Evolutionary conservation across 1,140 invertebrate species (phyloP), one percentile per base, ranked within the genome.

Genomic region (Zaprionus davidi): DNA sequence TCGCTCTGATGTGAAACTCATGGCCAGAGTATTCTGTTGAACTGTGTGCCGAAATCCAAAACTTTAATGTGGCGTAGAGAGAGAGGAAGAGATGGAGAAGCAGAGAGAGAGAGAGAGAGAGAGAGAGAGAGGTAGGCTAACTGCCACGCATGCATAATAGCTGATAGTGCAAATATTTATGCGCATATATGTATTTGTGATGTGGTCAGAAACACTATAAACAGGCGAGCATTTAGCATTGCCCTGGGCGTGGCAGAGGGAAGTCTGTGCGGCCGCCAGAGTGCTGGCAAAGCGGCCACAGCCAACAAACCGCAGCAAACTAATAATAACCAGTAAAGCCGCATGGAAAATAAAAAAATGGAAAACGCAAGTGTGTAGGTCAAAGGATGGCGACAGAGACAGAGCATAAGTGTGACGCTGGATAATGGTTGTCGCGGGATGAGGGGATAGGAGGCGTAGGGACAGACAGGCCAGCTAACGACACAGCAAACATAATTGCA

Each of bases 401-500:
- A 56, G 53, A 5, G 28, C 3, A n/a, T 46, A 59, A 68, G 62
- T 74, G 58, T 70, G 66, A 69, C 22, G 71, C 20, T 69, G 34
- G 34, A 49, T 53, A 69, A 65, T 66, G 70, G 63, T 46, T 41
- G 67, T 2, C 6, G 44, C 26, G 26, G 41, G 13, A 17, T 28
- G 17, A 20, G n/a, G 22, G 2, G 5, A 20, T 31, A 5, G 9
- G 24, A 31, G 12, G 38, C 11, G 24, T 11, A 17, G 34, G 26
- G 17, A 36, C 15, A 26, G 58, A 20, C 31, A 34, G 49, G 80
- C 55, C 65, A 51, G 46, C 75, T 46, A 77, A 81, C 71, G 76
- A 88, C 78, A 88, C 71, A 88, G 84, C 84, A 88, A 88, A 87
- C 84, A 87, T 88, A 87, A 87, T 87, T 88, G 84, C 84, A 88